Evolutionary conservation across 2,797 vertebrate species (phyloP), one percentile per base, ranked within the genome.

Genomic region (Siniperca scherzeri): DNA sequence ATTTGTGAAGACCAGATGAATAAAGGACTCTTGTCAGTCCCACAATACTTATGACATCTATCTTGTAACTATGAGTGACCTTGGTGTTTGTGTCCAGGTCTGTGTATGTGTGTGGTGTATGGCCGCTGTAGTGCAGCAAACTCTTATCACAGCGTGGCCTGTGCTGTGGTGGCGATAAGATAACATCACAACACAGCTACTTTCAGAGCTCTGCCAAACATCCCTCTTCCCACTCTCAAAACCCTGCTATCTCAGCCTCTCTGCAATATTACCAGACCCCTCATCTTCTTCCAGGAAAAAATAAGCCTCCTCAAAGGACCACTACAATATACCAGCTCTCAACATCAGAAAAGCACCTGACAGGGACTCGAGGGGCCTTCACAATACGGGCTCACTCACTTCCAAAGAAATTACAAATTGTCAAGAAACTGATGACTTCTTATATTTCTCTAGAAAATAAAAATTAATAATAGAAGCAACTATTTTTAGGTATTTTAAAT

Each of bases 171-270:
- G 76, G 89, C 53, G 74, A 89, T 86, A 71, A 91, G 92, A 94
- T 92, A 92, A 74, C 80, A 91, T 91, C 91, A 86, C 82, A 84
- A 85, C 85, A 87, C 80, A 59, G 82, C 79, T 89, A 80, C 87
- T 92, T 91, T 85, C 75, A 71, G 56, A 81, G 78, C 78, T 73
- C 75, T 73, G 85, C 91, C 84, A 88, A 89, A 92, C 75, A 89
- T 74, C 81, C 83, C 77, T 80, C 81, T 86, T 78, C 80, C 74
- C 55, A 48, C 81, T 77, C 78, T 87, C 72, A 73, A 90, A 83
- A 81, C 59, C 66, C 68, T n/a, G 56, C 80, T 78, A 80, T 86
- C 82, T 83, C 62, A 42, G 72, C 74, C 68, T 74, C 82, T 71
- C 73, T 33, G 19, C 75, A 71, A 82, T 80, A 82, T 89, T 80